Base-by-base conservation (phyloP, 2,113 vertebrate genomes). In the Psilopsiagon aymara region DNA sequence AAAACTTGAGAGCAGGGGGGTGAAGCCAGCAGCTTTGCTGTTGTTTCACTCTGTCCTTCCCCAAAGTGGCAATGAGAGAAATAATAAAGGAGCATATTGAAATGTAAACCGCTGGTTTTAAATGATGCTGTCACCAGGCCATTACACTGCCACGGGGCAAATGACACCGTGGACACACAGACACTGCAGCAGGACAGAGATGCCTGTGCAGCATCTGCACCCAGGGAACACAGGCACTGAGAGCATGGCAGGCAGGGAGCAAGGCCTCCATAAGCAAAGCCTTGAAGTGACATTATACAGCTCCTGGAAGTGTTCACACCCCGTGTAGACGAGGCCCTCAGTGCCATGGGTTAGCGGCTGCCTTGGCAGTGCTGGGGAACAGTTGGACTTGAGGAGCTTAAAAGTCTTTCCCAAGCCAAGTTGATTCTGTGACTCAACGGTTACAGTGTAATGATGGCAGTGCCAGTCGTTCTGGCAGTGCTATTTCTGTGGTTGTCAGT, bases 221-320 rank as follows among this genome's bases (percentile, higher is more conserved):
- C 4, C 41, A 17, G 20, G 41, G 33, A 11, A 67, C 19, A 29
- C 0, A 3, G 24, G n/a, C 27, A 37, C 1, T 0, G 25, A 49
- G 63, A 68, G 17, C n/a, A 0, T 16, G 33, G 12, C 55, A 10
- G 31, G 11, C 9, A 11, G 24, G 23, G 33, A 71, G 51, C 13
- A 46, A 74, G 33, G 37, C 15, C 37, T 66, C 63, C 31, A 12
- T 19, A 21, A 18, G 51, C 41, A 78, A 21, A 35, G 10, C 29
- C 47, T 53, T 16, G 6, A 11, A 49, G n/a, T 37, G 33, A 39
- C 44, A 24, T 17, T 7, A 57, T n/a, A 21, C 29, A 52, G 44
- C n/a, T 24, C 15, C 0, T 59, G 33, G 9, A 59, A 59, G 57
- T 35, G 33, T 59, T 59, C 21, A 35, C 33, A 23, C 33, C 10